Conservation (phyloP, 1,140 invertebrate species). For the Caerostris extrusa region DNA sequence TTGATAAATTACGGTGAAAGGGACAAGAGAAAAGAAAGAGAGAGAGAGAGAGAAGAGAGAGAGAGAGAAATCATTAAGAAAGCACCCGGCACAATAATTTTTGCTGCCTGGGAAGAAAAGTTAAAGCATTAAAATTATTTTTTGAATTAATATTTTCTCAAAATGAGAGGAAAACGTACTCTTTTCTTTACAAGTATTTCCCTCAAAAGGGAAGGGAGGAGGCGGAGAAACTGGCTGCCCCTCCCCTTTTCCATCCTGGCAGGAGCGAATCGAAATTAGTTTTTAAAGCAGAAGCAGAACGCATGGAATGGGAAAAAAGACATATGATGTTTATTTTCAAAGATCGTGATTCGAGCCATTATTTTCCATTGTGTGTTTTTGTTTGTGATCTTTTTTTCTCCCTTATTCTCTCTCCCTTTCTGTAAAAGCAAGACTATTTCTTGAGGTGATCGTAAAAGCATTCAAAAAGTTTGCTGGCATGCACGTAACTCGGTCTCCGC, state of each 20-base stretch:
- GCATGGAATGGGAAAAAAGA: slow-evolving; percentile 66
- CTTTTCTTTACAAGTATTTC: slow-evolving; percentile 17
- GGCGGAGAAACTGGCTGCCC: neutral
- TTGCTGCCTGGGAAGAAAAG: slow-evolving; percentile 47
- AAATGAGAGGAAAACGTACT: slow-evolving; percentile 32
- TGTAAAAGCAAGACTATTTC: slow-evolving; percentile 12
- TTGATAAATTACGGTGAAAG: slow-evolving; percentile 71
- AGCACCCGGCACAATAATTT: slow-evolving; percentile 60
- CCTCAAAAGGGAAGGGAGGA: neutral
- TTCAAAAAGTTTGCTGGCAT: neutral
- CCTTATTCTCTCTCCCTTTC: neutral
- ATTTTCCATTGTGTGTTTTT: slow-evolving; percentile 50
- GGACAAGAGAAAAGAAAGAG: neutral
- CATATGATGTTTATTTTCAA: slow-evolving; percentile 65
- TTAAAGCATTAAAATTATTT: slow-evolving; percentile 74
- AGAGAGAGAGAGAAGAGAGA: neutral
- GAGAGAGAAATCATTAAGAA: slow-evolving; percentile 43
- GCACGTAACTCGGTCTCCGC: neutral
- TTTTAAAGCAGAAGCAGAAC: slow-evolving; percentile 40
- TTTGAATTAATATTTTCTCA: slow-evolving; percentile 70
- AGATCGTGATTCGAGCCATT: slow-evolving; percentile 64
- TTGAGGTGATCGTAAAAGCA: slow-evolving; percentile 19
- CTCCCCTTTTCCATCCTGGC: slow-evolving; percentile 30
- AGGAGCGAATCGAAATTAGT: slow-evolving; percentile 43
- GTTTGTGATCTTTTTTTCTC: slow-evolving; percentile 5